These are phyloP conservation scores for Cheilosia variabilis DNA, from an alignment of 2,888 invertebrate genomes.

Conservation along the genomic window DNA sequence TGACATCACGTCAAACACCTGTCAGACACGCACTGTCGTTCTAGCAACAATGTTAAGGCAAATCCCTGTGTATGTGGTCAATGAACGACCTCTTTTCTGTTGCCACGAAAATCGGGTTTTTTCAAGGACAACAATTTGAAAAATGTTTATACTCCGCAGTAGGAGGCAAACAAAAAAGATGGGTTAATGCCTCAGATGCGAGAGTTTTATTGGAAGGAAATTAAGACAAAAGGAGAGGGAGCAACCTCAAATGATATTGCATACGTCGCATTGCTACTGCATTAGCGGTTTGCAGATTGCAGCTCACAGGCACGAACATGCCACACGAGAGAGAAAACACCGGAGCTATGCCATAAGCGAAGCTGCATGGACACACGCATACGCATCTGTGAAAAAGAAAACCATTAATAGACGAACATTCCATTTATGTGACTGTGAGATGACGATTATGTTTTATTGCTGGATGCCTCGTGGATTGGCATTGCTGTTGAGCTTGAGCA, in stretches of 20 bases:
- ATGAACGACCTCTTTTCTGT: constrained; percentile 51
- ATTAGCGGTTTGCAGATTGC: constrained; percentile 16
- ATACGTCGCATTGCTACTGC: constrained; percentile 17
- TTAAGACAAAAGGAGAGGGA: constrained; percentile 11
- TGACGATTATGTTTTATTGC: constrained; percentile 53
- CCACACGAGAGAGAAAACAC: constrained; percentile 8
- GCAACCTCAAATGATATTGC: constrained; percentile 14
- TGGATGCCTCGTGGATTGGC: not conserved
- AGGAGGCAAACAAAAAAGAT: constrained; percentile 24
- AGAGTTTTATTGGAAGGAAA: constrained; percentile 6
- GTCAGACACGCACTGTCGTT: constrained; percentile 9
- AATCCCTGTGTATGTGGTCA: constrained; percentile 29
- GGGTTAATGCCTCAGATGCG: not conserved
- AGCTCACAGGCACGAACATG: not conserved
- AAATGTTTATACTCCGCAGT: constrained; percentile 16
- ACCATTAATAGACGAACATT: constrained; percentile 38
- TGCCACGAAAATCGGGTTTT: constrained; percentile 42
- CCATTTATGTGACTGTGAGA: constrained; percentile 44
- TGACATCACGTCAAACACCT: constrained; percentile 10
- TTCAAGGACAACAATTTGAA: constrained; percentile 42
- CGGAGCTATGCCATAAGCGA: not conserved
- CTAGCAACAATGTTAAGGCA: not conserved
- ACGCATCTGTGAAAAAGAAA: constrained; percentile 10
- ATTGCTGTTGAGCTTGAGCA: too few species aligned
- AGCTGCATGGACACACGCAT: not conserved